A percentile compares a stretch with the other conserved stretches of the same genome.
phyloP scores from a whole-genome alignment of 35 echinoderm and acorn worm species.

The Apostichopus japonicus region DNA sequence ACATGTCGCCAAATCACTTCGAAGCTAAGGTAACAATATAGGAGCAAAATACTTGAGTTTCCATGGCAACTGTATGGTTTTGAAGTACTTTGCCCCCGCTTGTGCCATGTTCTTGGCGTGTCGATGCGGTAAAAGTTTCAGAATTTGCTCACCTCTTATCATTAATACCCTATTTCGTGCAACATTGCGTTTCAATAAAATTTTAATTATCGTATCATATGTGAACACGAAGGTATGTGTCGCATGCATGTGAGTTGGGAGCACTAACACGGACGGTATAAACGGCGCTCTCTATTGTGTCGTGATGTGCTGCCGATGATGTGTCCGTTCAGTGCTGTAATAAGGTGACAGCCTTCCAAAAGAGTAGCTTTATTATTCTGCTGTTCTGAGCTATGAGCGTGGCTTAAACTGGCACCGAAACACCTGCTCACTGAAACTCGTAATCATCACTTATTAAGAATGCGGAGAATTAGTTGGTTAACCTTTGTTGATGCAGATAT shows the following conservation, averaged over 20 bases:
- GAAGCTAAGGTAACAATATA: not conserved
- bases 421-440: not conserved
- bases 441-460: too few species aligned
- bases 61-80: not conserved
- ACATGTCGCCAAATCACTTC: not conserved
- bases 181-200: conserved; percentile 25
- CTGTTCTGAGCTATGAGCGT: too few species aligned
- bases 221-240: not conserved
- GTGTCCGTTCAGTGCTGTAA: not conserved
- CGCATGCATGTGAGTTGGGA: not conserved
- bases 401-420: not conserved
- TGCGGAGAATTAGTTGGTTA: too few species aligned
- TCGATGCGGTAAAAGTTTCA: not conserved
- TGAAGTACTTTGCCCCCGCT: conserved; percentile 16
- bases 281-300: too few species aligned
- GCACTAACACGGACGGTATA: not conserved
- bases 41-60: not conserved
- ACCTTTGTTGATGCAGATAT: too few species aligned
- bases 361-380: too few species aligned
- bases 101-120: conserved; percentile 14
- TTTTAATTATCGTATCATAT: not conserved
- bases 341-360: not conserved
- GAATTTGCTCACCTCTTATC: not conserved
- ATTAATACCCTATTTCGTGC: conserved; percentile 43
- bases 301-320: too few species aligned